A percentile compares a stretch with the other conserved stretches of the same genome.
These are phyloP conservation scores for Brachionus sp. DNA, from an alignment of 1,140 invertebrate species.

Conservation along the genomic window DNA sequence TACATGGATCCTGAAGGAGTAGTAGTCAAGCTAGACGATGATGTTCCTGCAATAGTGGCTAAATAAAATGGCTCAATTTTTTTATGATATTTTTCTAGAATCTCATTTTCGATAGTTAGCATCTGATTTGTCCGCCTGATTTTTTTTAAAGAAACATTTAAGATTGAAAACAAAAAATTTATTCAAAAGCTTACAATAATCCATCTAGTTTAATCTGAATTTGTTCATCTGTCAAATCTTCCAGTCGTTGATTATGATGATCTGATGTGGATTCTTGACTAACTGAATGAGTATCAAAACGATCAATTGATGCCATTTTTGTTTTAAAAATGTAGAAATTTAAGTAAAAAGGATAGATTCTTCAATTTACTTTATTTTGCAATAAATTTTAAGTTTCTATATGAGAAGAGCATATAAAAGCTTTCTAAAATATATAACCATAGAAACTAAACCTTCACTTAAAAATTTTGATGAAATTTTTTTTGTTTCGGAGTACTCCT, in stretches of 20 bases:
- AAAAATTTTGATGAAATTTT: neutral
- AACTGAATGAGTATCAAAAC: slow-evolving; percentile 40
- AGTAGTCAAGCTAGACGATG: neutral
- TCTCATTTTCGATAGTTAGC: slow-evolving; percentile 56
- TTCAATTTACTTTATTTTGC: neutral
- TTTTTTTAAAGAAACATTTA: neutral
- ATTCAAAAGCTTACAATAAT: slow-evolving; percentile 51
- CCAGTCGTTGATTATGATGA: slow-evolving; percentile 29
- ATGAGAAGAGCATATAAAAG: neutral
- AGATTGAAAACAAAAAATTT: neutral
- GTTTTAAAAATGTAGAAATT: neutral
- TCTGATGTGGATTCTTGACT: slow-evolving; percentile 44
- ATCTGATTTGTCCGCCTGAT: slow-evolving; percentile 57
- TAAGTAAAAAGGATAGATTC: neutral
- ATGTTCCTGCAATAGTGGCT: neutral
- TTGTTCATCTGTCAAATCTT: slow-evolving; percentile 56
- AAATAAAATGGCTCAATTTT: slow-evolving; percentile 54
- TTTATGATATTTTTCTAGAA: slow-evolving; percentile 60
- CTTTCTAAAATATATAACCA: neutral
- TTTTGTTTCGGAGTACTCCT: neutral
- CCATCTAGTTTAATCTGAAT: slow-evolving; percentile 54
- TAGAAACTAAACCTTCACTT: slow-evolving; percentile 5
- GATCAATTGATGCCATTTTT: slow-evolving; percentile 28
- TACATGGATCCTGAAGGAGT: slow-evolving; percentile 49
- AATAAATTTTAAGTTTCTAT: slow-evolving; percentile 17